Evolutionary conservation across 2,888 invertebrate species (phyloP), one percentile per base, ranked within the genome.

Genomic region (Dolichopus griseipennis): DNA sequence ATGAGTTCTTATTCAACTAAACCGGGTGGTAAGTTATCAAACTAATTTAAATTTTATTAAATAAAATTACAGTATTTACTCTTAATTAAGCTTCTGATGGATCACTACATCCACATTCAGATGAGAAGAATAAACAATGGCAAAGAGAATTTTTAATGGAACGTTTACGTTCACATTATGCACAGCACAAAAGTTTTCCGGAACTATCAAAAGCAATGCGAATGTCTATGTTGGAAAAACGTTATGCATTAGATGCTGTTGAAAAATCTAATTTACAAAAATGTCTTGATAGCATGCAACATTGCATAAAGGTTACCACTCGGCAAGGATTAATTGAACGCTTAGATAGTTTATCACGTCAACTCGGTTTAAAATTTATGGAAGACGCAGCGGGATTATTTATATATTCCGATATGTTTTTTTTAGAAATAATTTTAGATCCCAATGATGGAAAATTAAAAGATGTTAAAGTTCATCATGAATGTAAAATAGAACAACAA

Each of bases 391-490:
- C 90, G 66, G 90, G 90, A 64, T 85, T 93, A 70, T 95, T 95
- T 78, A 95, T 97, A 79, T 95, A 93, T 62, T 95, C 95, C 0
- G 97, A 97, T 78, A 95, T 96, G 95, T 97, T 97, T 81, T 95
- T 93, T 80, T 85, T 97, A 74, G 95, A 97, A 84, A 91, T 97
- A 75, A 83, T 93, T 67, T 84, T 97, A 68, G 95, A 96, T 76
- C 84, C 89, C 4, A 87, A 86, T 61, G 52, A 52, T 52, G 96
- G 95, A 33, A 86, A 87, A 43, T 90, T 97, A 0, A 90, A 91
- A 77, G 96, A 96, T 84, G 95, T 96, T 0, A 87, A 87, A 78
- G 90, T 97, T 68, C 93, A 95, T 79, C 95, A 96, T 79, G 95
- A 95, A 81, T 93, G 93, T 75, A 93, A 92, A 83, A 85, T 85